Percentiles rank a stretch among this genome's conserved stretches.
Conservation (phyloP, 2,113 vertebrate species). For the Phyllopteryx taeniolatus region DNA sequence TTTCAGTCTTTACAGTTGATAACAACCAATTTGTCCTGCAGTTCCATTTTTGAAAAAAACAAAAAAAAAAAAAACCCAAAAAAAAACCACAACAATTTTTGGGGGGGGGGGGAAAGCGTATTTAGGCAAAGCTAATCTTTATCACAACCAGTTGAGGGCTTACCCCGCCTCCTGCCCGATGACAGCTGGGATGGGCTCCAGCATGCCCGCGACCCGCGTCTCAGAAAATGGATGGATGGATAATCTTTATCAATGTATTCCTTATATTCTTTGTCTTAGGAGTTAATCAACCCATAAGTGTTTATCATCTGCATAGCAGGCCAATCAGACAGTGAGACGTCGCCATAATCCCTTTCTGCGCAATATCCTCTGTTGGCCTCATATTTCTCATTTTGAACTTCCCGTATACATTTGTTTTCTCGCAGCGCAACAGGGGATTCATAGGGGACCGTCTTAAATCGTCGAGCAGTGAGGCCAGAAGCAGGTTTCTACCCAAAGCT, state of each 20-base stretch:
- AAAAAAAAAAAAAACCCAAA: too few relatives aligned
- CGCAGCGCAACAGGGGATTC: conserved; percentile 34
- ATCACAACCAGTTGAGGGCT: too few relatives aligned
- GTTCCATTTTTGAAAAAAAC: too few relatives aligned
- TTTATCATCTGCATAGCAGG: background rate
- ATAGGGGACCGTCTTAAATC: conserved; percentile 34
- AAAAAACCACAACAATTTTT: background rate
- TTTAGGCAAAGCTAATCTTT: too few relatives aligned
- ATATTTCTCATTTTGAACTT: conserved; percentile 31
- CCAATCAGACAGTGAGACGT: background rate
- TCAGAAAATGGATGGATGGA: too few relatives aligned
- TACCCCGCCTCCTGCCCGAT: too few relatives aligned
- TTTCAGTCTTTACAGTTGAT: background rate
- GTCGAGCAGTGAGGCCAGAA: conserved; percentile 32
- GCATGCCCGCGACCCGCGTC: too few relatives aligned
- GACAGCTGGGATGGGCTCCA: too few relatives aligned
- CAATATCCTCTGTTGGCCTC: conserved; percentile 15
- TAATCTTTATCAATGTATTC: too few relatives aligned
- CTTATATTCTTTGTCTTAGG: too few relatives aligned
- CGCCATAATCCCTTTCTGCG: conserved; percentile 10
- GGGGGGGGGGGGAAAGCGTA: too few relatives aligned
- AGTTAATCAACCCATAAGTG: conserved; percentile 20
- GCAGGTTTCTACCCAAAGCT: conserved; percentile 33
- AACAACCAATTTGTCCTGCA: background rate
- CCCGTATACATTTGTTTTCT: conserved; percentile 1